Percentiles rank a stretch among this genome's conserved stretches.
phyloP scores from a whole-genome alignment of 1,140 invertebrate species.

The Varroa destructor region DNA sequence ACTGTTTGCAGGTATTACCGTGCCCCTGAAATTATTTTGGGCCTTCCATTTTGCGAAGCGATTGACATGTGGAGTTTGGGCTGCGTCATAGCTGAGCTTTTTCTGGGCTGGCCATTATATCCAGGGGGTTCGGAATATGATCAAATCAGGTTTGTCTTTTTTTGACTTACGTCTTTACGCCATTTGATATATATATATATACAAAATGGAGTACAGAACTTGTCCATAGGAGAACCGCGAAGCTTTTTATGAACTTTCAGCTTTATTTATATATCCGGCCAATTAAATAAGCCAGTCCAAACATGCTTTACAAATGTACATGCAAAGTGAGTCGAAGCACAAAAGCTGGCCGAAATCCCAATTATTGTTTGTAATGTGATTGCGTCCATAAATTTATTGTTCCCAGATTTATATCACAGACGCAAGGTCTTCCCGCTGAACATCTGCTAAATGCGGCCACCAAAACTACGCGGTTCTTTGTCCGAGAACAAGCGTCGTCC shows the following conservation, averaged over 20 bases:
- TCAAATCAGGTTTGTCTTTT: slow-evolving; percentile 45
- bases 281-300: too few relatives aligned
- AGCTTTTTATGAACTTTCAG: not conserved
- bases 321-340: too few relatives aligned
- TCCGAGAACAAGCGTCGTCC: slow-evolving; percentile 67
- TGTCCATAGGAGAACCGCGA: not conserved
- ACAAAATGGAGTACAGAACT: not conserved
- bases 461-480: slow-evolving; percentile 97
- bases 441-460: slow-evolving; percentile 97
- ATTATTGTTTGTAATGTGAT: too few relatives aligned
- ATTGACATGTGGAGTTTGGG: slow-evolving; percentile 99
- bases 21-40: slow-evolving; percentile 96
- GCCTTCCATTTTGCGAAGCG: slow-evolving; percentile 93
- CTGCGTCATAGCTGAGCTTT: slow-evolving; percentile 97
- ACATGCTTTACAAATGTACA: too few relatives aligned
- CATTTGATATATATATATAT: slow-evolving; percentile 1
- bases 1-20: slow-evolving; percentile 41
- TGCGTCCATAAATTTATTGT: slow-evolving; percentile 32
- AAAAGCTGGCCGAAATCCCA: too few relatives aligned
- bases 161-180: not conserved
- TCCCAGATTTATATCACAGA: slow-evolving; percentile 74
- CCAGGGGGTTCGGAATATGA: slow-evolving; percentile 99
- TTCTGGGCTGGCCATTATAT: slow-evolving; percentile 98
- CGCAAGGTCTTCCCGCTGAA: slow-evolving; percentile 85
- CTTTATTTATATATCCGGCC: not conserved